These are phyloP conservation scores for Guaruba guarouba DNA, from an alignment of 2,113 vertebrate genomes.

Conservation along the genomic window DNA sequence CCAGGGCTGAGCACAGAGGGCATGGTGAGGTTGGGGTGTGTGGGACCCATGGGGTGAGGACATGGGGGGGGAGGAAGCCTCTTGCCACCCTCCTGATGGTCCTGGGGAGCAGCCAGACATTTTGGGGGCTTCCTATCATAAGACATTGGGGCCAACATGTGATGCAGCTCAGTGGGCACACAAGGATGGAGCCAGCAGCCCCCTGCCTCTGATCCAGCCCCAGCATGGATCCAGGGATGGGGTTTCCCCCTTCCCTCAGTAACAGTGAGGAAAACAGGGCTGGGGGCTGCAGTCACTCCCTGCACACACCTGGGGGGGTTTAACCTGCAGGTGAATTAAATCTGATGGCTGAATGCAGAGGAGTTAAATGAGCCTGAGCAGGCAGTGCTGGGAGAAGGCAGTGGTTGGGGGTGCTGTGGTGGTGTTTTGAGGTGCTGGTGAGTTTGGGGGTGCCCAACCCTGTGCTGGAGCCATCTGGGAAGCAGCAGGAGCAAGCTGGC, in stretches of 20 bases:
- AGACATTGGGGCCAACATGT: fast-evolving
- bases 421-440: background rate
- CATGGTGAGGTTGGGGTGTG: fast-evolving
- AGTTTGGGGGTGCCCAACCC: fast-evolving
- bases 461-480: background rate
- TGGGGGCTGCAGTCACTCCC: background rate
- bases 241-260: fast-evolving
- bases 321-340: background rate
- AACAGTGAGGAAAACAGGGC: fast-evolving
- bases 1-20: background rate
- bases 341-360: fast-evolving
- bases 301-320: background rate
- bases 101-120: background rate
- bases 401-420: fast-evolving
- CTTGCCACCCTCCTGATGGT: background rate
- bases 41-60: fast-evolving
- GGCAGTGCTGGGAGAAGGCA: fast-evolving
- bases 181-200: background rate
- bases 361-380: background rate
- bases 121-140: background rate
- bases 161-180: background rate
- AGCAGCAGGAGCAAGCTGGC: background rate
- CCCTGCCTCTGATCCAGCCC: background rate
- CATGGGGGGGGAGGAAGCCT: fast-evolving
- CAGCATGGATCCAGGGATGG: background rate